Evolutionary conservation across 2,797 vertebrate genomes (phyloP).

Genomic region (Pelobates cultripes): DNA sequence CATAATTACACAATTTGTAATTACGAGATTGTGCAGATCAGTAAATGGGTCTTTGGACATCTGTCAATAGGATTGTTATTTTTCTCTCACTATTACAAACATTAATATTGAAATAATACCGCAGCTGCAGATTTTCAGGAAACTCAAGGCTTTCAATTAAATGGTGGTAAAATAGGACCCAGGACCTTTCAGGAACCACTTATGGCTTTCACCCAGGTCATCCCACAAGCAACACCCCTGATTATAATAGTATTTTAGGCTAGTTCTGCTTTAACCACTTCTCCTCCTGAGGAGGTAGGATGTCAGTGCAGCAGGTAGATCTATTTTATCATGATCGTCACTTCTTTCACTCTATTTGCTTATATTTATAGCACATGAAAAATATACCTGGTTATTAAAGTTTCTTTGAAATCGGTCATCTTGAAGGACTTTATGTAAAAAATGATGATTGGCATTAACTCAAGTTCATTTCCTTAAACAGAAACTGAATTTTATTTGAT

Average conservation of each 20-base stretch:
- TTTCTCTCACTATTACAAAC: too few relatives aligned
- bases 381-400: background rate
- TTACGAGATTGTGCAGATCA: too few relatives aligned
- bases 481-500: conserved; percentile 5
- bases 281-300: background rate
- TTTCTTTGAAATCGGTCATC: too few relatives aligned
- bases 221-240: too few relatives aligned
- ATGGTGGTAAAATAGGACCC: background rate
- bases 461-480: conserved; percentile 42
- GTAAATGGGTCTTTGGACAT: too few relatives aligned
- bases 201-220: background rate
- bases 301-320: background rate
- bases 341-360: background rate
- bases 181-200: background rate
- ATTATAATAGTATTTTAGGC: background rate
- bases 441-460: background rate
- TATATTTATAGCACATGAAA: background rate
- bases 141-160: background rate
- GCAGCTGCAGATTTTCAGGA: too few relatives aligned
- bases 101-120: too few relatives aligned
- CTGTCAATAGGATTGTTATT: too few relatives aligned
- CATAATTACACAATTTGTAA: too few relatives aligned
- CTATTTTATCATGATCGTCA: background rate
- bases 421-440: background rate
- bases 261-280: background rate